These are phyloP conservation scores for Drosophila melanosoma DNA, from an alignment of 2,888 invertebrate genomes.

Conservation along the genomic window DNA sequence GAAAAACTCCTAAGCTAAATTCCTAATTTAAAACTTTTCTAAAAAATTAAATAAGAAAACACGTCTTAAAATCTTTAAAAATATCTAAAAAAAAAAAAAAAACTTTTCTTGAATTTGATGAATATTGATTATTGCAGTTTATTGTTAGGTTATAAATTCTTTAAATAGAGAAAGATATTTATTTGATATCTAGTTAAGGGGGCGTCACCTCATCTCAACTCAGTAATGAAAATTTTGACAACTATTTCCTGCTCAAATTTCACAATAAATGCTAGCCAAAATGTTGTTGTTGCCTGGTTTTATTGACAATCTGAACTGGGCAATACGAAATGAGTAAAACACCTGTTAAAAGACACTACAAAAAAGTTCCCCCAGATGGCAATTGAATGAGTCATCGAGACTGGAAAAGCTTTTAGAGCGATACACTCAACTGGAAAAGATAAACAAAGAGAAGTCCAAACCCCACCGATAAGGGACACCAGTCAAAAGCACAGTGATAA, in stretches of 20 bases:
- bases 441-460: constrained; percentile 1
- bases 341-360: background rate
- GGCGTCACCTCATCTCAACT: constrained; percentile 1
- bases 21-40: too few species aligned
- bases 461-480: constrained; percentile 4
- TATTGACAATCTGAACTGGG: background rate
- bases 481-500: constrained; percentile 18
- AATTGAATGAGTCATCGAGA: constrained; percentile 13
- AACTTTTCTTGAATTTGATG: background rate
- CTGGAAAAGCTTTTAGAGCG: constrained; percentile 29
- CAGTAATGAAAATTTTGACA: background rate
- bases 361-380: constrained; percentile 16
- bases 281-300: background rate
- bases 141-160: background rate
- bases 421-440: constrained; percentile 8
- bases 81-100: background rate
- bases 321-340: background rate
- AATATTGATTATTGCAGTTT: background rate
- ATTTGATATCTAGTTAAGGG: background rate
- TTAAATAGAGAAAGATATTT: background rate
- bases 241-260: constrained; percentile 6
- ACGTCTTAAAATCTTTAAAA: too few species aligned
- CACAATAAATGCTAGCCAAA: background rate
- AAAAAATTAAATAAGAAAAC: too few species aligned
- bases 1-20: background rate